phyloP scores from a whole-genome alignment of 2,888 invertebrate species.

The Xestia sexstrigata region DNA sequence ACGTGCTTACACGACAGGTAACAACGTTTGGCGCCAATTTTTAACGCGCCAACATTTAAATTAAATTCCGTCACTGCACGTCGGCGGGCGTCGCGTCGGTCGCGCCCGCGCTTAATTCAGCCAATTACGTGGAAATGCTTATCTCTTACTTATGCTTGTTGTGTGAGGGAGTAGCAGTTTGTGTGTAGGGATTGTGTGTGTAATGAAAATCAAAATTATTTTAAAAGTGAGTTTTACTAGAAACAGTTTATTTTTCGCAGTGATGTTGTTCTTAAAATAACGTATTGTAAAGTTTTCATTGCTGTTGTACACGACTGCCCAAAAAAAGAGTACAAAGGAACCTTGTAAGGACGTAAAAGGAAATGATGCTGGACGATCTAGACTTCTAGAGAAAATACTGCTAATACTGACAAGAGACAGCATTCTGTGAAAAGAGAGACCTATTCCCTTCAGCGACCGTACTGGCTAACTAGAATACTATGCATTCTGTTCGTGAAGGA shows the following conservation, averaged over 20 bases:
- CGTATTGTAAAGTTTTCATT: not conserved
- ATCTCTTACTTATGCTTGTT: slow-evolving; percentile 78
- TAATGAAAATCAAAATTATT: slow-evolving; percentile 6
- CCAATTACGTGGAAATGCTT: slow-evolving; percentile 84
- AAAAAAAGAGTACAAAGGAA: too few species aligned
- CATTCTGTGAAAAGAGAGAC: not conserved
- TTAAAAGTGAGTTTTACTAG: not conserved
- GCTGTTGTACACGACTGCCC: too few species aligned
- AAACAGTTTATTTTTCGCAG: not conserved
- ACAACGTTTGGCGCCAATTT: slow-evolving; percentile 83
- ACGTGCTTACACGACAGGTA: slow-evolving; percentile 80
- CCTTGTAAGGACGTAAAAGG: too few species aligned
- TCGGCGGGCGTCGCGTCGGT: slow-evolving; percentile 56
- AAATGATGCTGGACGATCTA: not conserved
- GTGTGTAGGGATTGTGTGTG: slow-evolving; percentile 7
- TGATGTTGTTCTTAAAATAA: not conserved
- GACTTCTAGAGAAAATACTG: not conserved
- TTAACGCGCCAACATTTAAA: slow-evolving; percentile 87
- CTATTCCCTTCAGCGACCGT: not conserved
- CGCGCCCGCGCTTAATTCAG: slow-evolving; percentile 81
- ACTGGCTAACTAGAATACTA: not conserved
- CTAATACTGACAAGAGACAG: not conserved
- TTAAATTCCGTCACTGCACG: slow-evolving; percentile 81
- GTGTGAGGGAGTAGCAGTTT: slow-evolving; percentile 53
- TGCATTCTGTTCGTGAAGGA: not conserved